Evolutionary conservation across 2,797 vertebrate species (phyloP).

Genomic region (Squalus acanthias): DNA sequence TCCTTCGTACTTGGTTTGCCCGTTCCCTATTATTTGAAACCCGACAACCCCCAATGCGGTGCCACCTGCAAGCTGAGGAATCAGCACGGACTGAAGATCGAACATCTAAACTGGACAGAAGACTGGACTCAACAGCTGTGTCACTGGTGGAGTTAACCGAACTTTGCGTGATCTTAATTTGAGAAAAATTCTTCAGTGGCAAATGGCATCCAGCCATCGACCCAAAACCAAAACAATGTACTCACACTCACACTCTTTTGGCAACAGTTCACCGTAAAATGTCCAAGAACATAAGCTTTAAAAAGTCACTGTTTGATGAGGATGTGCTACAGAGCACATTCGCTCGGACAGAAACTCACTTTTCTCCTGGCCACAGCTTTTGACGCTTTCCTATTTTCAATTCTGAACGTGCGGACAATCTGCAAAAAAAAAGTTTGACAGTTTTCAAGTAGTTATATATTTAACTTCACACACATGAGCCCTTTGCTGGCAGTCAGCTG

Average conservation of each 20-base stretch:
- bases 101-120: not conserved
- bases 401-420: constrained; percentile 91
- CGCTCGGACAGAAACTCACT: constrained; percentile 54
- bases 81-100: not conserved
- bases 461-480: not conserved
- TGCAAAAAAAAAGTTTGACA: constrained; percentile 45
- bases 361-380: constrained; percentile 90
- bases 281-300: not conserved
- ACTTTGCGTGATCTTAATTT: not conserved
- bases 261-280: not conserved
- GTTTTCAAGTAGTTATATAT: not conserved
- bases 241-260: not conserved
- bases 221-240: not conserved
- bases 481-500: not conserved
- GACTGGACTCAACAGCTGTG: not conserved
- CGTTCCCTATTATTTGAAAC: not conserved
- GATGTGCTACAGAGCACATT: constrained; percentile 16
- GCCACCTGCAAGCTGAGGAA: not conserved
- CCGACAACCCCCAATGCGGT: not conserved
- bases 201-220: not conserved
- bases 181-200: not conserved
- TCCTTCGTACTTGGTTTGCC: not conserved
- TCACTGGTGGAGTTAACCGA: not conserved
- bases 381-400: constrained; percentile 89
- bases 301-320: not conserved